A percentile compares a stretch with the other conserved stretches of the same genome.
These are phyloP conservation scores for Sanderia malayensis DNA, from an alignment of 30 jellyfish, hydroid and myxozoan genomes.

Conservation along the genomic window DNA sequence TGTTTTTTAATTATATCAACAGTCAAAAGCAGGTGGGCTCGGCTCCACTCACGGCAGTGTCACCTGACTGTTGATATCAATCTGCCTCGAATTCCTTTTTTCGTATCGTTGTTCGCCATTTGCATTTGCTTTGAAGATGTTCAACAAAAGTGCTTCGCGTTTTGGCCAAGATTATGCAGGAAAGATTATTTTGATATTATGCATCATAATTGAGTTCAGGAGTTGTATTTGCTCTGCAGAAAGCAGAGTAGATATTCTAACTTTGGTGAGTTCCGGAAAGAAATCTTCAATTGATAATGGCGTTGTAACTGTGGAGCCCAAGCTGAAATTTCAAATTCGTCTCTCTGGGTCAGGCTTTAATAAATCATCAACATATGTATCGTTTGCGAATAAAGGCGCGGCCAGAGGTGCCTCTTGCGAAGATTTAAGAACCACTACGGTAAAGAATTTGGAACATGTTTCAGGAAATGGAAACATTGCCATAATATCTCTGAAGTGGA, in stretches of 20 bases:
- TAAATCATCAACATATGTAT: conserved; percentile 34
- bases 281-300: conserved; percentile 31
- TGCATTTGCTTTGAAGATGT: too few species aligned
- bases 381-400: conserved; percentile 50
- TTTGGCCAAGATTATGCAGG: too few species aligned
- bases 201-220: neutral
- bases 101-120: too few species aligned
- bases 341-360: conserved; percentile 47
- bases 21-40: too few species aligned
- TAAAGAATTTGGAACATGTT: conserved; percentile 31
- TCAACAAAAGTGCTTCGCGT: too few species aligned
- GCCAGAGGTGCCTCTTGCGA: conserved; percentile 47
- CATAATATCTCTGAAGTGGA: conserved; percentile 32
- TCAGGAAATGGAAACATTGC: conserved; percentile 42
- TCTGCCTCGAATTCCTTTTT: too few species aligned
- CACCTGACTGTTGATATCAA: too few species aligned
- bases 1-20: too few species aligned
- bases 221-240: conserved; percentile 13
- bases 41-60: too few species aligned
- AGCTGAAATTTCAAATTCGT: conserved; percentile 29
- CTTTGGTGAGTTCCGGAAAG: conserved; percentile 43
- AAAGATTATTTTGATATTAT: neutral
- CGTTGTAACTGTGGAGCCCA: conserved; percentile 56
- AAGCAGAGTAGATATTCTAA: conserved; percentile 11
- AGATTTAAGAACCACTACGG: conserved; percentile 52